Evolutionary conservation across 2,888 invertebrate species (phyloP), one percentile per base, ranked within the genome.

Genomic region (Chymomyza procnemis): DNA sequence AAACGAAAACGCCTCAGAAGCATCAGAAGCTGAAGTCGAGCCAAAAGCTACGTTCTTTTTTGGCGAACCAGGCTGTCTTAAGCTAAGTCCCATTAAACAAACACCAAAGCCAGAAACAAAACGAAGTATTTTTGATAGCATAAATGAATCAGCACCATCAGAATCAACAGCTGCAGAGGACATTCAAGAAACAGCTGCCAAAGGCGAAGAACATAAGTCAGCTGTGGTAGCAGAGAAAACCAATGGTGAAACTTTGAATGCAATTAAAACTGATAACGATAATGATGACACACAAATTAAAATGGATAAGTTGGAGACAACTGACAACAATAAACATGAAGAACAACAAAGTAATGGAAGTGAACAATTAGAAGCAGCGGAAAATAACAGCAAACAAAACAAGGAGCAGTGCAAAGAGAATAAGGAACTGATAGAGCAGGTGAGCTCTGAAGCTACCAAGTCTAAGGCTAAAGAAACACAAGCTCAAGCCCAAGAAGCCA

Each of bases 11-110:
- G 52, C 64, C 2, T 54, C 58, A 1, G 75, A 18, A 95, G 95
- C 14, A 95, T 95, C 90, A 57, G 66, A 52, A 72, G 69, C 54
- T 26, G 60, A 66, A 58, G 12, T 76, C 14, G 88, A 88, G 58
- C 83, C 86, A 0, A 86, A 87, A 62, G 86, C 90, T 1, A 89
- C 88, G 14, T 92, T 92, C 76, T 92, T 92, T 75, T 92, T 92
- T 74, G 92, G 92, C 1, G 88, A 90, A 52, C 92, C 92, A 0
- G 91, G 91, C 16, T 91, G 92, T 73, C 84, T 92, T 2, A 91
- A 91, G 73, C 80, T 91, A 5, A 91, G 90, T 78, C 89, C 91
- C 2, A 86, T 88, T 16, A 89, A 89, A 66, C 80, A 80, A 63
- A 69, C 74, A 52, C 59, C 79, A 58, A 84, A 85, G 64, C 74